Conservation (phyloP, 2,888 invertebrate species). For the Diogma glabrata region DNA sequence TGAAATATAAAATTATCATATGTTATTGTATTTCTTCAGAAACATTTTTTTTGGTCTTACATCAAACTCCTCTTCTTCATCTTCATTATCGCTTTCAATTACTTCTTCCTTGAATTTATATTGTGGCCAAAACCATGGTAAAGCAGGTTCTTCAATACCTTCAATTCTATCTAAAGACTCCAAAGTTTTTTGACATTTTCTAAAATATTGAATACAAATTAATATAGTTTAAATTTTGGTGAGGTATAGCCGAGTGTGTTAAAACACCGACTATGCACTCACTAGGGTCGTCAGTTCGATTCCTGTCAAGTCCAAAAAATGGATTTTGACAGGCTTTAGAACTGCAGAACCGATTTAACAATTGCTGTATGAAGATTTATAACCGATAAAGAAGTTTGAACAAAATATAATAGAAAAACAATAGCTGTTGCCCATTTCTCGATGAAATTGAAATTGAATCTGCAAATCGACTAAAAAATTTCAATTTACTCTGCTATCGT, state of each 20-base stretch:
- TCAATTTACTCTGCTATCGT: too few relatives aligned
- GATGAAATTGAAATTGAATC: too few relatives aligned
- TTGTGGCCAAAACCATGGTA: constrained; percentile 57
- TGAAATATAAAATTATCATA: constrained; percentile 25
- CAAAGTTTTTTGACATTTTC: constrained; percentile 39
- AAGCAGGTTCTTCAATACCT: constrained; percentile 37
- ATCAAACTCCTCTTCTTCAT: constrained; percentile 26
- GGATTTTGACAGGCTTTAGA: not conserved
- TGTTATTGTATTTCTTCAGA: not conserved
- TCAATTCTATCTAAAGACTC: constrained; percentile 49
- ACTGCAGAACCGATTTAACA: too few relatives aligned
- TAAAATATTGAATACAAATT: constrained; percentile 23
- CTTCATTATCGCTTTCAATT: constrained; percentile 28
- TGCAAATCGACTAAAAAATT: too few relatives aligned
- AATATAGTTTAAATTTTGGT: not conserved
- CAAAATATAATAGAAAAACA: too few relatives aligned
- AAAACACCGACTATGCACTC: too few relatives aligned
- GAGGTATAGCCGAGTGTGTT: too few relatives aligned
- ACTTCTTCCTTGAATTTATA: constrained; percentile 25
- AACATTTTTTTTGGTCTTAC: not conserved
- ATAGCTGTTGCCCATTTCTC: too few relatives aligned
- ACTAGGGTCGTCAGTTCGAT: too few relatives aligned
- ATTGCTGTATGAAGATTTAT: too few relatives aligned
- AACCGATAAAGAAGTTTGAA: too few relatives aligned
- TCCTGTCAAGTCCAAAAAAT: constrained; percentile 3